Conservation (phyloP, 37 sponge, comb jelly and placozoan species). For the Chondrilla cf. caribensis region DNA sequence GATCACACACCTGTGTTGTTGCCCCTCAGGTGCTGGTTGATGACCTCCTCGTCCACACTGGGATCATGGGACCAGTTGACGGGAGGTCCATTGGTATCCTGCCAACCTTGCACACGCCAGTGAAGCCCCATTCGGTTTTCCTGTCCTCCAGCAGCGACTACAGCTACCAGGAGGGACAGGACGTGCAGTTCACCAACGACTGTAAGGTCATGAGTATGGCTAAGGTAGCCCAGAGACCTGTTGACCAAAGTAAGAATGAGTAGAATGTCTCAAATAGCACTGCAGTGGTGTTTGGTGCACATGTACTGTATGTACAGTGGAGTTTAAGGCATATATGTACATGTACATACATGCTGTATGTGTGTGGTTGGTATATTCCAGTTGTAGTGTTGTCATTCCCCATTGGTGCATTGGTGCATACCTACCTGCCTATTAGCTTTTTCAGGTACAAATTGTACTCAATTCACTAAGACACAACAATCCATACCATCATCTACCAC, state of each 20-base stretch:
- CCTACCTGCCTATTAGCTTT: too few relatives aligned
- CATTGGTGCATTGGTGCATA: too few relatives aligned
- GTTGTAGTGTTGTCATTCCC: too few relatives aligned
- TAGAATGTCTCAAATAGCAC: neutral
- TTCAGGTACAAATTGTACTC: neutral
- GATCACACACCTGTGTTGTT: neutral
- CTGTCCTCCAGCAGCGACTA: constrained; percentile 13
- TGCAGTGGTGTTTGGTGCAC: too few relatives aligned
- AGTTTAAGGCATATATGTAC: too few relatives aligned
- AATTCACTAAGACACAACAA: neutral
- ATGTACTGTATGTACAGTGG: too few relatives aligned
- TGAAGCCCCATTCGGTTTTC: constrained; percentile 36
- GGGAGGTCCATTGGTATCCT: constrained; percentile 54
- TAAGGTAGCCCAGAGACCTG: neutral
- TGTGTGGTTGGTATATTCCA: too few relatives aligned
- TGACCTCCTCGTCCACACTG: constrained; percentile 80
- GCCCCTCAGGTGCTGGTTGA: constrained; percentile 79
- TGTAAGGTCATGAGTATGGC: constrained; percentile 5
- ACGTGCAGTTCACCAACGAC: constrained; percentile 69
- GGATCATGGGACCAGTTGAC: constrained; percentile 48
- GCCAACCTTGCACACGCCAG: constrained; percentile 63
- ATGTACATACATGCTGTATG: too few relatives aligned
- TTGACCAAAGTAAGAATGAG: constrained; percentile 55
- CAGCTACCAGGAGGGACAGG: constrained; percentile 17
- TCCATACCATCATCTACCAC: neutral